Evolutionary conservation across 2,888 invertebrate species (phyloP).

Genomic region (Meliscaeva auricollis): DNA sequence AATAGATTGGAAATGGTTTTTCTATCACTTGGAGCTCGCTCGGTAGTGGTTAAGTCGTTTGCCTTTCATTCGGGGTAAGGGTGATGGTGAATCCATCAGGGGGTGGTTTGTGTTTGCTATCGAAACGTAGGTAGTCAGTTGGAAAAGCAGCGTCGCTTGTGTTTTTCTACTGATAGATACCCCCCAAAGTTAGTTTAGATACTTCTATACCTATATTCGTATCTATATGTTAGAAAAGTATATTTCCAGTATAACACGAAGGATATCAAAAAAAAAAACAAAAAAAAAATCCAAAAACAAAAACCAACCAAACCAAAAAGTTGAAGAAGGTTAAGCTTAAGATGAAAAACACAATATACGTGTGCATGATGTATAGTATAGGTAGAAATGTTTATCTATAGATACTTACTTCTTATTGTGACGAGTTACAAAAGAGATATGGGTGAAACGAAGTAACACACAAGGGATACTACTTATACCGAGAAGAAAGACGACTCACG

Average conservation of each 20-base stretch:
- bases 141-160: slow-evolving; percentile 59
- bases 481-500: neutral
- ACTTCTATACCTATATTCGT: slow-evolving; percentile 6
- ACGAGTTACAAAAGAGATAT: slow-evolving; percentile 60
- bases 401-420: slow-evolving; percentile 54
- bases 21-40: slow-evolving; percentile 7
- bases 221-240: neutral
- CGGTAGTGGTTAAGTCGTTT: slow-evolving; percentile 4
- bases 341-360: slow-evolving; percentile 64
- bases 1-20: slow-evolving; percentile 61
- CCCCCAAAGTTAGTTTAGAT: slow-evolving; percentile 1
- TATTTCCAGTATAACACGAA: slow-evolving; percentile 53
- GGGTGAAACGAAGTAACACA: slow-evolving; percentile 44
- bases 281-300: slow-evolving; percentile 57
- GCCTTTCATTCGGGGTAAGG: slow-evolving; percentile 8
- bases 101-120: slow-evolving; percentile 37
- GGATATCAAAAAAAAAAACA: slow-evolving; percentile 67
- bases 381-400: slow-evolving; percentile 11
- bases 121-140: slow-evolving; percentile 67
- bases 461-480: slow-evolving; percentile 1
- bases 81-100: neutral
- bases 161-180: slow-evolving; percentile 49
- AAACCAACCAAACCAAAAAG: slow-evolving; percentile 67
- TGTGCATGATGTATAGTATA: slow-evolving; percentile 24
- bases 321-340: slow-evolving; percentile 75